Base-by-base conservation (phyloP, 2,113 vertebrate species). In the Tachysurus fulvidraco region DNA sequence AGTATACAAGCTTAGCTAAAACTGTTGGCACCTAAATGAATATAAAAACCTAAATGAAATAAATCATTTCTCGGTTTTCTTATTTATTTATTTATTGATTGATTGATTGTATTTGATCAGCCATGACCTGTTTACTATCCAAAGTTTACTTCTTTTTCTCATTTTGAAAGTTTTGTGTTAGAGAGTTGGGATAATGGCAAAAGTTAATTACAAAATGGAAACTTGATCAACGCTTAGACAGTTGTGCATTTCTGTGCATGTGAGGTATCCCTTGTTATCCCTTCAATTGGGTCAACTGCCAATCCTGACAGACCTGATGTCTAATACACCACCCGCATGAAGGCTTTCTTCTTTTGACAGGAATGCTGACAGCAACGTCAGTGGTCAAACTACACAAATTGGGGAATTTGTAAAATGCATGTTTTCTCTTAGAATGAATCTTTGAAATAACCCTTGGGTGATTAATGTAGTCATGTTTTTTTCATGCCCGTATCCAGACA, bases 1-100 rank as follows among this genome's bases (percentile, higher is more conserved):
- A 96, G 97, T 91, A 87, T 21, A 36, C 8, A 41, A 64, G 81
- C 5, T 54, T 21, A 79, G 52, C n/a, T 10, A 54, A 46, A 74
- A n/a, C 12, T 52, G 17, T 50, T 77, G 12, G 12, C 46, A 25
- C 28, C 30, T 10, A 73, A 73, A 73, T n/a, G n/a, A n/a, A n/a
- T n/a, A n/a, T n/a, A n/a, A n/a, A n/a, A n/a, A n/a, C n/a, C n/a
- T n/a, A n/a, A n/a, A n/a, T n/a, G n/a, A n/a, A 73, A 46, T 11
- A 71, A 19, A 4, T 67, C 5, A 6, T 30, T 67, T 16, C 2
- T 0, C 14, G 28, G n/a, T 30, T 16, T 5, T 30, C 30, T 67
- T 46, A 46, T 3, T 36, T 69, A 5, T 36, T 17, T 36, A 8
- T 64, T 64, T 64, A 12, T 28, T 17, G 36, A 36, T 36, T 36